Conservation (phyloP, 1,140 invertebrate species). For the Prorops nasuta region DNA sequence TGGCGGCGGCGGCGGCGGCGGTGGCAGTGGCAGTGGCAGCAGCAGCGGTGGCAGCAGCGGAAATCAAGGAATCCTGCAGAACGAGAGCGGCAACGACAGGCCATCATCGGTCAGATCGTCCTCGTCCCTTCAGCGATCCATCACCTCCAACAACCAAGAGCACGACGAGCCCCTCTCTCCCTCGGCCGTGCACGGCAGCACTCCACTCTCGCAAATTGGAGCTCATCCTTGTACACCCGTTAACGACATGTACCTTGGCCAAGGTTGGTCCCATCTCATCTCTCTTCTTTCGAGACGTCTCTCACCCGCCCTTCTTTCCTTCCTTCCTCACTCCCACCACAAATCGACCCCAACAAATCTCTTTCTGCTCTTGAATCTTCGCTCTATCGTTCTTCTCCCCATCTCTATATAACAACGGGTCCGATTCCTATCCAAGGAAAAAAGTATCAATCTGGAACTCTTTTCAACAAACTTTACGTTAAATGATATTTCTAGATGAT, state of each 20-base stretch:
- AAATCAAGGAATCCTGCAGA: constrained; percentile 21
- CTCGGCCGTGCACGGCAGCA: constrained; percentile 73
- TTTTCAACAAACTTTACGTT: too few species aligned
- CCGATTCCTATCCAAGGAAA: neutral
- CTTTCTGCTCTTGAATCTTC: neutral
- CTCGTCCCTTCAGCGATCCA: constrained; percentile 47
- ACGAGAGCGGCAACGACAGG: constrained; percentile 43
- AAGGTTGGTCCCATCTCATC: constrained; percentile 45
- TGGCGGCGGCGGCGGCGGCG: neutral
- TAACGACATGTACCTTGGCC: constrained; percentile 56
- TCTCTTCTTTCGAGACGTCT: too few species aligned
- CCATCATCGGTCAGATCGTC: constrained; percentile 57
- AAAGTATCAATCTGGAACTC: too few species aligned
- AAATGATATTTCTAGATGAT: too few species aligned
- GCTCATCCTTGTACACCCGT: constrained; percentile 59
- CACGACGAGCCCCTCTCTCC: constrained; percentile 52
- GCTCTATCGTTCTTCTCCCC: neutral
- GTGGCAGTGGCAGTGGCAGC: constrained; percentile 4
- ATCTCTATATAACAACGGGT: neutral
- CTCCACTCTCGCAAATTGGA: constrained; percentile 83
- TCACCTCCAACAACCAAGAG: constrained; percentile 48
- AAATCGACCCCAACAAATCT: neutral
- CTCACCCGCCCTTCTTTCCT: constrained; percentile 9
- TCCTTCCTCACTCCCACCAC: neutral
- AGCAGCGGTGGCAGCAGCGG: neutral